Evolutionary conservation across 2,888 invertebrate genomes (phyloP), one percentile per base, ranked within the genome.

Genomic region (Ctenicera cuprea): DNA sequence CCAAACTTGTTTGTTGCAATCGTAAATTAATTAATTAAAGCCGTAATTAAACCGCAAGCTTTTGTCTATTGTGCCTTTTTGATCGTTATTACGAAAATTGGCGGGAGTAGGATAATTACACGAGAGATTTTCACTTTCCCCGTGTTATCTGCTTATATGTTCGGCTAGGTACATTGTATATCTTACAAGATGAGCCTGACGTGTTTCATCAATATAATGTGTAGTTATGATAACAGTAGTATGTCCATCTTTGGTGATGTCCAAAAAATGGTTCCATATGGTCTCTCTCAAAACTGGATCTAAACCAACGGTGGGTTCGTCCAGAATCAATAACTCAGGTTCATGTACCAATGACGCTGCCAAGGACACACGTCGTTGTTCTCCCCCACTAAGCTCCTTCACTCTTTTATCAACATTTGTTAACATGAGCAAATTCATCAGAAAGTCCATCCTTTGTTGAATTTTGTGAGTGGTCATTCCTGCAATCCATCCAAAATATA

Each of bases 301-400:
- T 1, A 97, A 95, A 38, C 97, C 97, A 14, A 97, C 97, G 0
- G 97, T 97, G 0, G 97, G 97, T 83, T 97, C 97, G 83, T 97
- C 97, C 71, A 97, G 88, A 82, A 97, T 97, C 73, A 97, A 87
- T 33, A 97, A 89, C 84, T 97, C 96, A 0, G 97, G 97, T 75
- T 95, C 94, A 78, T 97, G 96, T 48, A 97, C 89, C 33, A 97
- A 88, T 0, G 97, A 96, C 0, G 95, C 94, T 0, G 97, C 95
- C 79, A 97, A 90, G 0, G 97, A 97, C 1, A 97, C 94, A 76
- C 97, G 90, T 67, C 97, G 89, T 85, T 95, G 94, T 85, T 97
- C 97, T 12, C 97, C 97, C 50, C 97, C 97, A 78, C 97, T 97
- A 16, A 95, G 87, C 80, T 91, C 93, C 85, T 94, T 94, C 11